A percentile compares a stretch with the other conserved stretches of the same genome.
Conservation (phyloP, 2,113 vertebrate genomes). For the Nothoprocta pentlandii region DNA sequence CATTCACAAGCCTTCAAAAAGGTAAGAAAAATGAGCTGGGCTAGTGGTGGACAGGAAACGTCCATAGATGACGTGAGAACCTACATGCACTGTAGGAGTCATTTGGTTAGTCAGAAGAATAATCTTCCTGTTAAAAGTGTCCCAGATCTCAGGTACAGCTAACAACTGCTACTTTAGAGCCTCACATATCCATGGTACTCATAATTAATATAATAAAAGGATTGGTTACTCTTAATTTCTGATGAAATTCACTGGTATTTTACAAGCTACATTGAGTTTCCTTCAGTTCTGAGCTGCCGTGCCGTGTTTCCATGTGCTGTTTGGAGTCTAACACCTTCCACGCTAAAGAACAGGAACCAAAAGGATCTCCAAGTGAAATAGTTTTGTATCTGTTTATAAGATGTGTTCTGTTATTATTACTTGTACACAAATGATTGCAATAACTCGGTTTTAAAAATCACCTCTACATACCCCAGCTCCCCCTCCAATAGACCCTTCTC, state of each 20-base stretch:
- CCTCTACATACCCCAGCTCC: not conserved
- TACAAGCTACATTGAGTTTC: not conserved
- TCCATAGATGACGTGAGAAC: not conserved
- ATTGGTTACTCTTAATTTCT: not conserved
- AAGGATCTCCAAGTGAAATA: not conserved
- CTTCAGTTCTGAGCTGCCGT: not conserved
- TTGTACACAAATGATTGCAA: not conserved
- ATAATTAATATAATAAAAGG: not conserved
- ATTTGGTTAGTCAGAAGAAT: constrained; percentile 31
- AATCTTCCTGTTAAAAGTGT: not conserved
- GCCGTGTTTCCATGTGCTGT: fast-evolving
- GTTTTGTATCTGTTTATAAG: not conserved
- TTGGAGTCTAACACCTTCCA: not conserved
- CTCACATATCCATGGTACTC: not conserved
- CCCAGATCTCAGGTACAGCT: constrained; percentile 18
- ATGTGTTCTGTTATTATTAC: not conserved
- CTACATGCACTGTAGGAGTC: not conserved
- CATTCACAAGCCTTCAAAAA: not conserved
- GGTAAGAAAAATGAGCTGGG: not conserved
- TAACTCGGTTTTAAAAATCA: not conserved
- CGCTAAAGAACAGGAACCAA: not conserved
- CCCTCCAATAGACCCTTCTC: not conserved
- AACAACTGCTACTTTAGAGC: not conserved
- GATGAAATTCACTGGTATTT: not conserved
- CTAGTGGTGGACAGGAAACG: not conserved